phyloP scores from a whole-genome alignment of 2,888 invertebrate species.

The Hybos culiciformis region DNA sequence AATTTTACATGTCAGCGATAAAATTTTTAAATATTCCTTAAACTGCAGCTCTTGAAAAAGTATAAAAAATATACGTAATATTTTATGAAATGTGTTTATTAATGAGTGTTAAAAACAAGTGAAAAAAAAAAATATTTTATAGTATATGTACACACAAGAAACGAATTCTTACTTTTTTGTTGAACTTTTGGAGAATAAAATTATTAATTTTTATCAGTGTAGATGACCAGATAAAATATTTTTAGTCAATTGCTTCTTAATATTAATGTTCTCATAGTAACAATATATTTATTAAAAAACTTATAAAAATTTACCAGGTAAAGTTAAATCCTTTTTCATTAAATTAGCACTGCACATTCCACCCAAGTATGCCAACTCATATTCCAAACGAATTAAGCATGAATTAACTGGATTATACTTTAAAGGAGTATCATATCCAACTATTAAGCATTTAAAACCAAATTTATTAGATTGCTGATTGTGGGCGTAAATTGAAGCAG shows the following conservation, averaged over 20 bases:
- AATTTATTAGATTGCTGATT: constrained; percentile 71
- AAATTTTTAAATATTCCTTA: not conserved
- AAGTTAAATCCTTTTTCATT: constrained; percentile 64
- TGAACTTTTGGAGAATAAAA: not conserved
- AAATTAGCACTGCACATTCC: constrained; percentile 85
- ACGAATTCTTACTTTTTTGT: not conserved
- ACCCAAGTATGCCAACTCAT: constrained; percentile 78
- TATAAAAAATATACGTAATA: no score
- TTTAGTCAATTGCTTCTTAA: no score
- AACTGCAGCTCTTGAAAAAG: no score
- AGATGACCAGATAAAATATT: no score
- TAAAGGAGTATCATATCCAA: constrained; percentile 67
- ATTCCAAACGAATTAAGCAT: constrained; percentile 55
- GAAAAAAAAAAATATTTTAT: no score
- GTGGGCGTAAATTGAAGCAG: constrained; percentile 86
- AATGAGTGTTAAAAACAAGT: no score
- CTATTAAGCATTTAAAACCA: constrained; percentile 65
- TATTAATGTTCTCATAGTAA: not conserved
- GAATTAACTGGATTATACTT: constrained; percentile 33
- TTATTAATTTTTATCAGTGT: no score
- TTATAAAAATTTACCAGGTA: constrained; percentile 37
- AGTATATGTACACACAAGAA: no score
- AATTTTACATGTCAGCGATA: not conserved
- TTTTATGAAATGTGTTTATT: no score
- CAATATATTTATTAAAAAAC: not conserved